Conservation (phyloP, 2,888 invertebrate species). For the Alentia gelatinosa region DNA sequence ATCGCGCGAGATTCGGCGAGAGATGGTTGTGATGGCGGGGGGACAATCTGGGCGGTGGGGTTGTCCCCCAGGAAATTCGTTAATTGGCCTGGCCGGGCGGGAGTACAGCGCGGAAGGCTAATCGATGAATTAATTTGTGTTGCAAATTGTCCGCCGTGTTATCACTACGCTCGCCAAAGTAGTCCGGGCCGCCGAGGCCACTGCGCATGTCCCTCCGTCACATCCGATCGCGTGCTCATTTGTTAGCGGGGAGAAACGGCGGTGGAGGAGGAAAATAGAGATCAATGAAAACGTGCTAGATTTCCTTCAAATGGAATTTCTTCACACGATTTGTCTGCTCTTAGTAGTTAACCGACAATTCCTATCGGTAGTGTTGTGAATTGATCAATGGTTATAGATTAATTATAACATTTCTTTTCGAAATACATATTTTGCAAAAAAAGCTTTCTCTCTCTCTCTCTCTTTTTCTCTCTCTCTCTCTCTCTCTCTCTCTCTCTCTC, state of each 20-base stretch:
- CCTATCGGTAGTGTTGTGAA: no score
- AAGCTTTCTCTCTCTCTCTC: no score
- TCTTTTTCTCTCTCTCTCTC: no score
- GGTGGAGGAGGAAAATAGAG: no score
- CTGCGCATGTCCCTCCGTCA: constrained; percentile 17
- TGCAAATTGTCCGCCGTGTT: constrained; percentile 40
- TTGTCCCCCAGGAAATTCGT: constrained; percentile 34
- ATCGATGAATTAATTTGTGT: constrained; percentile 47
- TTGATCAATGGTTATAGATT: no score
- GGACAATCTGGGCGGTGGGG: background rate
- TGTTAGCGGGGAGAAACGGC: background rate
- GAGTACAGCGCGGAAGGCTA: background rate
- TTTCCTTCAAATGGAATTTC: no score
- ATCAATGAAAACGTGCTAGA: no score
- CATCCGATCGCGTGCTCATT: background rate
- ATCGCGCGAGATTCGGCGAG: background rate
- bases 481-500: no score
- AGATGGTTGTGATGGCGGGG: background rate
- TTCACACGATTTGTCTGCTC: no score
- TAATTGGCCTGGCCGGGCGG: constrained; percentile 15
- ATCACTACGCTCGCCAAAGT: background rate
- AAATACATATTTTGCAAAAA: no score
- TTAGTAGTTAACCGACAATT: no score
- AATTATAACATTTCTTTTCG: no score
- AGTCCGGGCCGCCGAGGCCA: background rate